Conservation (phyloP, 2,113 vertebrate genomes). For the Alectura lathami region DNA sequence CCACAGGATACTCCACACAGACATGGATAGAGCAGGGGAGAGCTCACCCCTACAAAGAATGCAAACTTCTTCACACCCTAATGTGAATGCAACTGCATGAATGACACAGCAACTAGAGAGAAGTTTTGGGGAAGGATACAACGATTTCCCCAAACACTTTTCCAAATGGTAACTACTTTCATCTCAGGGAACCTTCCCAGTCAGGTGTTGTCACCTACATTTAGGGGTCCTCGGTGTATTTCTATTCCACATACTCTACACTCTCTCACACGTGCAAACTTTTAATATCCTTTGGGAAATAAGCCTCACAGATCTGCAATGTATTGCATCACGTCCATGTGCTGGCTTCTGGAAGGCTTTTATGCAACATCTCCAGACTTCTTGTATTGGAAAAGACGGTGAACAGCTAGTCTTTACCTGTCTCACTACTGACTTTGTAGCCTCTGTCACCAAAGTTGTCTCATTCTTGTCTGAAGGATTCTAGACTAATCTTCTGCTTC, state of each 20-base stretch:
- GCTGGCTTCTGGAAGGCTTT: background rate
- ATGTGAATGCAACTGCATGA: background rate
- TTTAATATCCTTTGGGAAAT: background rate
- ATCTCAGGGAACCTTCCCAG: background rate
- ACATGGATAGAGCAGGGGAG: background rate
- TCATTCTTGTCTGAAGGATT: background rate
- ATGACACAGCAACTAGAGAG: background rate
- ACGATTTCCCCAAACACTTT: background rate
- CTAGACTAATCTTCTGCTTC: background rate
- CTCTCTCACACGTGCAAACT: background rate
- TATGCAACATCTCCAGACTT: background rate
- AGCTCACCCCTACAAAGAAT: background rate
- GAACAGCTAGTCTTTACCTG: background rate
- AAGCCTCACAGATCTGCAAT: background rate
- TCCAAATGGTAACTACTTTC: background rate
- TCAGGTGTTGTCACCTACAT: background rate
- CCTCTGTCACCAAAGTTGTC: background rate
- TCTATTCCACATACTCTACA: background rate
- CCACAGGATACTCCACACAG: background rate
- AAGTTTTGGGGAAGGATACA: background rate
- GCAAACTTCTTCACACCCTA: background rate
- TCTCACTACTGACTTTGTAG: background rate
- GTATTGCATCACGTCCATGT: background rate
- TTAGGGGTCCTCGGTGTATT: background rate
- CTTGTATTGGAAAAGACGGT: background rate